Evolutionary conservation across 2,888 invertebrate genomes (phyloP).

Genomic region (Leptinotarsa peninsularis): DNA sequence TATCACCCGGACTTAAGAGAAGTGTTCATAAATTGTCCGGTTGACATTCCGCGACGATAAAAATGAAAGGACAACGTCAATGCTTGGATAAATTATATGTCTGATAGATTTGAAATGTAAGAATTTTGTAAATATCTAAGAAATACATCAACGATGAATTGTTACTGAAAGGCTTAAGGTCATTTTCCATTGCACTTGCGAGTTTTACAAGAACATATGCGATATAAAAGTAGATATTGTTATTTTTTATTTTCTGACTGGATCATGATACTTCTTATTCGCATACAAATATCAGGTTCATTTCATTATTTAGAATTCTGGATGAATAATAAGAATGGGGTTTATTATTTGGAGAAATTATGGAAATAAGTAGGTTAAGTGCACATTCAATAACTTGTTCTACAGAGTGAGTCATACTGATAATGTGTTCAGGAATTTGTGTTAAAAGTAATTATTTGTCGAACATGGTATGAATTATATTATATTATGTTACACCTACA

Average conservation of each 20-base stretch:
- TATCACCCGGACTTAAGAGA: background rate
- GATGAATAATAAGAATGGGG: too few relatives aligned
- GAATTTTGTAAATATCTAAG: conserved; percentile 1
- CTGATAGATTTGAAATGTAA: conserved; percentile 7
- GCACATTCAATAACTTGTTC: too few relatives aligned
- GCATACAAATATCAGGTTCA: too few relatives aligned
- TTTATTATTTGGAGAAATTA: too few relatives aligned
- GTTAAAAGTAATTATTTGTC: too few relatives aligned
- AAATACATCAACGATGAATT: background rate
- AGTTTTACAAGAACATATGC: background rate
- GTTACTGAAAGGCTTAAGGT: conserved; percentile 10
- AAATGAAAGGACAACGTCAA: background rate
- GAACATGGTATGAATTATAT: too few relatives aligned
- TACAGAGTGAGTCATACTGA: too few relatives aligned
- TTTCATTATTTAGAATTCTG: too few relatives aligned
- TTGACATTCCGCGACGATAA: conserved; percentile 13
- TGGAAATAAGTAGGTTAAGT: too few relatives aligned
- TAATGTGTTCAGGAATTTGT: too few relatives aligned
- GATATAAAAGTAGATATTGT: background rate
- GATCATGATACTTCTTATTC: background rate
- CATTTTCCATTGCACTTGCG: background rate
- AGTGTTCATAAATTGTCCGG: background rate
- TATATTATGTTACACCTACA: too few relatives aligned
- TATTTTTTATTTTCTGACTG: background rate
- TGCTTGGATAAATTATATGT: background rate